Conservation (phyloP, 2,797 vertebrate genomes). For the Enteromius unitaeniatus region DNA sequence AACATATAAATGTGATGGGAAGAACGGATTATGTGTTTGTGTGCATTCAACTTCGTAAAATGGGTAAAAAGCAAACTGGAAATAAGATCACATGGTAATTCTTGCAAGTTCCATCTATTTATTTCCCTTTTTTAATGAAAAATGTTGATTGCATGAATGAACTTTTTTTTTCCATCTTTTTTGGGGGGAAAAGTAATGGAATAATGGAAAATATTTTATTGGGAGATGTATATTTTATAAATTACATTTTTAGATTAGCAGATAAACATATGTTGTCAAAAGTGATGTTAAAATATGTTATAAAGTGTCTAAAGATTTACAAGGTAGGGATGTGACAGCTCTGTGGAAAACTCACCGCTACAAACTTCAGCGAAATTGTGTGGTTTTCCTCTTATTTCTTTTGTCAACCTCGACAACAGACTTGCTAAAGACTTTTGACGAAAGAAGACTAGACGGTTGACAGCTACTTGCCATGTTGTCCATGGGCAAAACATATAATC, state of each 20-base stretch:
- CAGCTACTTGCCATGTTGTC: constrained; percentile 34
- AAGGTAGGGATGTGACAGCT: constrained; percentile 11
- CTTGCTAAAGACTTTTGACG: constrained; percentile 31
- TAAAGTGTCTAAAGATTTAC: constrained; percentile 49
- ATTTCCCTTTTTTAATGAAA: constrained; percentile 61
- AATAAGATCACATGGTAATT: neutral
- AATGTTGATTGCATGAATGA: constrained; percentile 67
- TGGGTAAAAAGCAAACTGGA: constrained; percentile 3
- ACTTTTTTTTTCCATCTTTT: constrained; percentile 64
- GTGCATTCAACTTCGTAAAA: neutral
- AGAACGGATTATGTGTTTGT: constrained; percentile 10
- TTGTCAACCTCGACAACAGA: constrained; percentile 27
- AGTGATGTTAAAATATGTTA: constrained; percentile 73
- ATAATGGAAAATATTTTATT: constrained; percentile 77
- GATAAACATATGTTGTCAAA: constrained; percentile 75
- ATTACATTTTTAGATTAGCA: constrained; percentile 82
- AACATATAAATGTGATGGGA: neutral
- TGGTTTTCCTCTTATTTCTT: constrained; percentile 63
- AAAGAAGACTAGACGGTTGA: constrained; percentile 35
- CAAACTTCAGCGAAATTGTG: constrained; percentile 32
- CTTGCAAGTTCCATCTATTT: constrained; percentile 44
- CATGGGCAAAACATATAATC: constrained; percentile 33
- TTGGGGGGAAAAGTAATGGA: constrained; percentile 59
- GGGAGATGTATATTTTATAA: constrained; percentile 86
- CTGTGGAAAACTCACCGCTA: constrained; percentile 45